Evolutionary conservation across 2,888 invertebrate genomes (phyloP).

Genomic region (Machimus rusticus): DNA sequence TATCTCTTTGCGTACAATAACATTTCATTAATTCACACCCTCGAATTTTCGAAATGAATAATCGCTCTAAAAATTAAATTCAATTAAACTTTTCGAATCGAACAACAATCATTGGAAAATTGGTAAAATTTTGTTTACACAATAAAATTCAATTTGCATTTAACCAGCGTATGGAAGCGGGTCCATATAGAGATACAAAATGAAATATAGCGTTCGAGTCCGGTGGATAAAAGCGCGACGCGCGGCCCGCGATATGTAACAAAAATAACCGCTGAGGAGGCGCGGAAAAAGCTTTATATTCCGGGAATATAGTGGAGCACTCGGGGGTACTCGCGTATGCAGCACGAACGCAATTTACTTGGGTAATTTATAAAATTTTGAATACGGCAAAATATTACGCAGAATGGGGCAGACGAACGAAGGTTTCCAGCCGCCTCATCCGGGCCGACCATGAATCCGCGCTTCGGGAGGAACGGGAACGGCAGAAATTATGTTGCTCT

Average conservation of each 20-base stretch:
- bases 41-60: not conserved
- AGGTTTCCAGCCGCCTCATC: not conserved
- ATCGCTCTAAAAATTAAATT: not conserved
- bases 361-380: not conserved
- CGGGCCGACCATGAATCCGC: not conserved
- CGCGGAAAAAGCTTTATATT: not conserved
- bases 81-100: not conserved
- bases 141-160: not conserved
- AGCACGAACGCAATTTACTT: not conserved
- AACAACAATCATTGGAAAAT: not conserved
- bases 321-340: not conserved
- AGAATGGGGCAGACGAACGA: not conserved
- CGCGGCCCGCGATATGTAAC: not conserved
- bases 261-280: not conserved
- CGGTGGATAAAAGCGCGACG: not conserved
- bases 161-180: not conserved
- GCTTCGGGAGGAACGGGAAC: not conserved
- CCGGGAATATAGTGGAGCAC: not conserved
- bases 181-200: not conserved
- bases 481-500: not conserved
- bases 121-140: not conserved
- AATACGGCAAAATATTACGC: not conserved
- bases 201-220: not conserved
- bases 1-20: not conserved
- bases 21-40: not conserved